Evolutionary conservation across 35 echinoderm and acorn worm genomes (phyloP), one percentile per base, ranked within the genome.

Genomic region (Ophiothrix spiculata): DNA sequence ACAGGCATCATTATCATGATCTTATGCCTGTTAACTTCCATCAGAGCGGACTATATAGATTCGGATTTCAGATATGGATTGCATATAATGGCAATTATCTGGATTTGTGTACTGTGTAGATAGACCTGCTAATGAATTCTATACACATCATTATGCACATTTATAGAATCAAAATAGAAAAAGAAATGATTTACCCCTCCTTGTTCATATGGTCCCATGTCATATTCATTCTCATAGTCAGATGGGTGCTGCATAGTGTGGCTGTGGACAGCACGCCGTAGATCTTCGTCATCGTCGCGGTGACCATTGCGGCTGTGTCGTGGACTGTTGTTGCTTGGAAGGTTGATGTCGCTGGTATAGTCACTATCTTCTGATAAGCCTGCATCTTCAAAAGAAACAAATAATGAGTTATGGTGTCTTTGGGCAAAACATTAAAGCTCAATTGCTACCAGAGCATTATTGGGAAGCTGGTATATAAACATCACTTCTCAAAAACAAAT

Each of bases 281-380:
- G 3, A 69, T 69, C 60, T 33, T 64, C 54, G 54, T 60, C 45
- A 31, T 64, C 35, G 15, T 82, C 38, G 8, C 79, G 63, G 64
- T 64, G 38, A 41, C 74, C 39, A 40, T 83, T 49, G 84, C 85
- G 56, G 25, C 87, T 83, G 56, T 91, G 90, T 3, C 90, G 85
- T 23, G 89, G 93, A 41, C 93, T 88, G 76, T 86, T 91, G 33
- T 87, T 91, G 56, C 85, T 77, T 38, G 93, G 93, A 39, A 91
- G 86, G 64, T 94, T 99, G 23, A 99, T 82, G 37, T 99, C 96
- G 74, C 96, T 99, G 38, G 96, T 99, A 80, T 99, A 99, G 80
- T 99, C 96, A 81, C 96, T 99, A 75, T 99, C 96, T 79, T 99
- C 96, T 39, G 96, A 94, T 86, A 99, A 83, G 81, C 82, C 91